Base-by-base conservation (phyloP, 2,888 invertebrate species). In the Hipparchia semele region DNA sequence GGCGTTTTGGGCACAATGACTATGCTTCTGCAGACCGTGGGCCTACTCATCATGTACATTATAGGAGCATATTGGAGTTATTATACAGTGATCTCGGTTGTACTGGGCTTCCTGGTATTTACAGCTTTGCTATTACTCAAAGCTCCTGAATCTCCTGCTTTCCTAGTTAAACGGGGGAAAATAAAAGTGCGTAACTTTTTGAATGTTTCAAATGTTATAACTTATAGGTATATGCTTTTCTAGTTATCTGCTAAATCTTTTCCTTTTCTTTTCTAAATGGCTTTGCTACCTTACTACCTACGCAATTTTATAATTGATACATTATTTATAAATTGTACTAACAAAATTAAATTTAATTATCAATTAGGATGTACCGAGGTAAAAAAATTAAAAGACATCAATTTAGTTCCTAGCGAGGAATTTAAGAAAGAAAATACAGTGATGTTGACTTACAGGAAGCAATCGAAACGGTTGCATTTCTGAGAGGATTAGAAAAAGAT, bases 141-240 rank as follows among this genome's bases (percentile, higher is more conserved):
- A 73, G 87, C 88, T 70, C 91, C 92, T 2, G 93, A 92, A 72
- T 89, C 91, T 3, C 92, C 92, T n/a, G 87, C 88, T 0, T 91
- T 84, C 79, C 81, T 91, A 54, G 84, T 92, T 0, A 89, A 90
- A 56, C 82, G 78, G 39, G 89, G 86, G 6, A 84, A 84, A 71
- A 78, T 83, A 75, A 83, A 91, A 73, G 92, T 91, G 73, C 82
- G 83, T 79, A 45, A n/a, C 23, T 23, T 33, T 62, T 61, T 54
- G n/a, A 49, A 13, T 13, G 39, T 6, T 49, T 49, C 6, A 3
- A 49, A 6, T 5, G 39, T 39, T 39, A 6, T 7, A 6, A 49
- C 23, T 49, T 49, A 49, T 23, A 49, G 1, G 6, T 1, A 6
- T 49, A 49, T 2, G 49, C 49, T 49, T 49, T 23, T 6, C 8